These are phyloP conservation scores for Anthonomus grandis DNA, from an alignment of 1,140 invertebrate genomes.

Conservation along the genomic window DNA sequence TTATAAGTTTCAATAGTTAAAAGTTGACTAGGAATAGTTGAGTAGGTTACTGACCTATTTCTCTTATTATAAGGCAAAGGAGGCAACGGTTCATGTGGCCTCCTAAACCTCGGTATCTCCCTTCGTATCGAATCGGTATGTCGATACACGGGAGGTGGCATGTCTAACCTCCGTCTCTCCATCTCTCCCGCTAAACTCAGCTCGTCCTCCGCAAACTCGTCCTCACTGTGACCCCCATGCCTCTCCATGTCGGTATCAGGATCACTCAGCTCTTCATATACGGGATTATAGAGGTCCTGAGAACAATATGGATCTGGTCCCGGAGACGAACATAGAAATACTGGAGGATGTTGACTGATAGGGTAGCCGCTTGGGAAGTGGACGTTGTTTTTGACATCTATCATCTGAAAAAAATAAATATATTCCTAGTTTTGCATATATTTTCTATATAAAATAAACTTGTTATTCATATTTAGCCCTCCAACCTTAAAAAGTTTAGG, in stretches of 20 bases:
- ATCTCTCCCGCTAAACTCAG: conserved; percentile 56
- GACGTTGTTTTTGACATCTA: conserved; percentile 60
- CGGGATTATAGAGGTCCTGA: conserved; percentile 65
- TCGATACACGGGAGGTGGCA: conserved; percentile 49
- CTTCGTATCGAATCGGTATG: conserved; percentile 34
- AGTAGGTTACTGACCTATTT: conserved; percentile 10
- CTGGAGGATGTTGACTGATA: conserved; percentile 54
- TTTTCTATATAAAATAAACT: too few relatives aligned
- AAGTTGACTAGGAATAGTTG: not conserved
- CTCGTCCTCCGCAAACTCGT: conserved; percentile 69
- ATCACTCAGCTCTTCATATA: conserved; percentile 68
- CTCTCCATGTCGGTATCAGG: conserved; percentile 55
- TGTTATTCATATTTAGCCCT: too few relatives aligned
- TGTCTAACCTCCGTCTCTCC: conserved; percentile 48
- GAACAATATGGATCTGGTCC: conserved; percentile 65
- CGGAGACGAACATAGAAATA: conserved; percentile 67
- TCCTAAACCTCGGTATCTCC: conserved; percentile 41
- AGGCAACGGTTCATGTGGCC: conserved; percentile 43
- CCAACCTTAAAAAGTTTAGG: too few relatives aligned
- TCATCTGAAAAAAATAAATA: conserved; percentile 56
- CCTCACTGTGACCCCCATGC: conserved; percentile 59
- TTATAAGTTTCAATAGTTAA: not conserved
- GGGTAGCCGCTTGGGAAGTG: conserved; percentile 57
- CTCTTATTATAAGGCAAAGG: conserved; percentile 49
- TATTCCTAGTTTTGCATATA: too few relatives aligned